Conservation (phyloP, 2,113 vertebrate genomes). For the Lates calcarifer region DNA sequence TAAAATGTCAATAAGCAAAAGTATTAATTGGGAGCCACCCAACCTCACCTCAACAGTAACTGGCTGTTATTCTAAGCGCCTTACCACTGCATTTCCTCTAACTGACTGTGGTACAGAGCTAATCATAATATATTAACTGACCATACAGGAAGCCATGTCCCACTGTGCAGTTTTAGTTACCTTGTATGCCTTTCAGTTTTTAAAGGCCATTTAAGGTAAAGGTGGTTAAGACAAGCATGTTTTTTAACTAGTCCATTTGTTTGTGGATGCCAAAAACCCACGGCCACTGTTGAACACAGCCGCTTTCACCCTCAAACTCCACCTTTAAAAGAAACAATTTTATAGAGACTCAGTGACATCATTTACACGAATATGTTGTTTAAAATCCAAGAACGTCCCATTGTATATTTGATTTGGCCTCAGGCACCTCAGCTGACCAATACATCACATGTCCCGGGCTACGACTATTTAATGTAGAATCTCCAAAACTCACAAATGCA, state of each 20-base stretch:
- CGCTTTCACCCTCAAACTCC: slow-evolving; percentile 71
- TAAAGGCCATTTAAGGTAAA: slow-evolving; percentile 77
- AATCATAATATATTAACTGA: slow-evolving; percentile 79
- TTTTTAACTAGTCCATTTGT: slow-evolving; percentile 58
- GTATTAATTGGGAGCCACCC: slow-evolving; percentile 62
- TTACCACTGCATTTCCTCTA: slow-evolving; percentile 69
- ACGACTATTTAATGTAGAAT: slow-evolving; percentile 96
- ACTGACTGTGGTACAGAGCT: slow-evolving; percentile 45
- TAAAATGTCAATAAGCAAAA: slow-evolving; percentile 64
- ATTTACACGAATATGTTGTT: slow-evolving; percentile 95
- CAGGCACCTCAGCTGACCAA: slow-evolving; percentile 86
- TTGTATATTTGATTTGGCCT: slow-evolving; percentile 99
- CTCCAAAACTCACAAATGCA: slow-evolving; percentile 99
- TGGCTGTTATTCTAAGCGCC: slow-evolving; percentile 65
- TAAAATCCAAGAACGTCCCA: slow-evolving; percentile 91
- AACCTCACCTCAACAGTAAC: slow-evolving; percentile 60
- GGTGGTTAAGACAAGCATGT: slow-evolving; percentile 51
- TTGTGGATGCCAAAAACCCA: slow-evolving; percentile 59
- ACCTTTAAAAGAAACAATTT: slow-evolving; percentile 79
- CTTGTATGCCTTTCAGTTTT: slow-evolving; percentile 57
- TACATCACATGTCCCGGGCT: slow-evolving; percentile 94
- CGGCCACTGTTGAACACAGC: slow-evolving; percentile 58
- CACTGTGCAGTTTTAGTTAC: slow-evolving; percentile 59
- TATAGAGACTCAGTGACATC: slow-evolving; percentile 88
- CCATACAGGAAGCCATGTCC: slow-evolving; percentile 71